A percentile compares a stretch with the other conserved stretches of the same genome.
phyloP scores from a whole-genome alignment of 2,888 invertebrate genomes.

The Mimumesa dahlbomi region DNA sequence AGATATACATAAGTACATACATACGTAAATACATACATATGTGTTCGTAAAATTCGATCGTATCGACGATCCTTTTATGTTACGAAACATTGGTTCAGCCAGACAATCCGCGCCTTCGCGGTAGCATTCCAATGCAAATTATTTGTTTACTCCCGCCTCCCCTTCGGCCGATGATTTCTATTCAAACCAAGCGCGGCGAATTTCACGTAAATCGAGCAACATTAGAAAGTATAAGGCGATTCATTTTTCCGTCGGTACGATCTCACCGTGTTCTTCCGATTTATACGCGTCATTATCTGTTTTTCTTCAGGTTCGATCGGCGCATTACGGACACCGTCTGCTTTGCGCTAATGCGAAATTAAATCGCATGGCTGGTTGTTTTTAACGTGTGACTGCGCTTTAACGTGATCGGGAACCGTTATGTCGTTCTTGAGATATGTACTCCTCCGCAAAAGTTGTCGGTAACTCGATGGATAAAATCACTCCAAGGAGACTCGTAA shows the following conservation, averaged over 20 bases:
- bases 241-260: neutral
- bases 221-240: slow-evolving; percentile 5
- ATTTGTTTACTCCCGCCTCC: slow-evolving; percentile 2
- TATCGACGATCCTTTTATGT: slow-evolving; percentile 8
- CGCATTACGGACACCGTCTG: neutral
- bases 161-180: slow-evolving; percentile 26
- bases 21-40: too few species aligned
- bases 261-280: slow-evolving; percentile 3
- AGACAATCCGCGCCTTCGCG: neutral
- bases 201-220: slow-evolving; percentile 31
- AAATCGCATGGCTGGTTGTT: slow-evolving; percentile 34
- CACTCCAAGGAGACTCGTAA: slow-evolving; percentile 7
- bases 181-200: slow-evolving; percentile 20
- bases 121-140: slow-evolving; percentile 42
- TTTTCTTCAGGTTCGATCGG: neutral
- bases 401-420: slow-evolving; percentile 17
- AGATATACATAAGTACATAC: too few species aligned
- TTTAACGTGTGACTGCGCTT: slow-evolving; percentile 27
- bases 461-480: slow-evolving; percentile 4
- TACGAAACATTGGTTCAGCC: slow-evolving; percentile 17
- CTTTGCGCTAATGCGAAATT: slow-evolving; percentile 21
- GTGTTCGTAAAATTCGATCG: slow-evolving; percentile 36
- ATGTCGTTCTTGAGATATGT: slow-evolving; percentile 21
- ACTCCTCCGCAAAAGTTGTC: slow-evolving; percentile 16
- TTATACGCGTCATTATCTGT: slow-evolving; percentile 8